Evolutionary conservation across 2,113 vertebrate species (phyloP).

Genomic region (zebrafish (Danio rerio)): GRCz12tu NC_133189.1:34917501-34918000

Average conservation of each 20-base stretch:
- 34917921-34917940: too few relatives aligned
- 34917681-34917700: background rate
- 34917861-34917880: background rate
- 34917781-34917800: background rate
- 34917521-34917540: background rate
- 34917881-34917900: too few relatives aligned
- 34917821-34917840: slow-evolving; percentile 19
- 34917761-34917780: background rate
- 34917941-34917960: too few relatives aligned
- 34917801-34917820: background rate
- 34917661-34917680: too few relatives aligned
- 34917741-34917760: background rate
- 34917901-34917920: too few relatives aligned
- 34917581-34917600: background rate
- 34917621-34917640: background rate
- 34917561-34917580: background rate
- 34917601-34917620: background rate
- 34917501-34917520: background rate
- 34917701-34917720: background rate
- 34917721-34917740: background rate
- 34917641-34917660: background rate
- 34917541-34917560: background rate
- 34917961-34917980: too few relatives aligned
- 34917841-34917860: slow-evolving; percentile 17
- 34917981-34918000: too few relatives aligned